These are phyloP conservation scores for Pogona vitticeps DNA, from an alignment of 2,113 vertebrate species.

Conservation along the genomic window DNA sequence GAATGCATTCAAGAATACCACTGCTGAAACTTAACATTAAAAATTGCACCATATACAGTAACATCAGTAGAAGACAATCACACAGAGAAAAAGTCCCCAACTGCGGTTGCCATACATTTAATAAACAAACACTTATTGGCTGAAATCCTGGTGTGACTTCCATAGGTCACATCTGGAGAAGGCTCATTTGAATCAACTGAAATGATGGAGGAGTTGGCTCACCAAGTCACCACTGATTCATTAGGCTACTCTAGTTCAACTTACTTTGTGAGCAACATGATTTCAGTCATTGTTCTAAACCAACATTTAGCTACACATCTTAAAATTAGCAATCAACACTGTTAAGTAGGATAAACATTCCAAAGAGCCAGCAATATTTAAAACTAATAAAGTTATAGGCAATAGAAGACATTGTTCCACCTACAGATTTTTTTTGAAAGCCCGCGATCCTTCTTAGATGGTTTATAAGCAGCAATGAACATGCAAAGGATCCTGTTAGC, in stretches of 20 bases:
- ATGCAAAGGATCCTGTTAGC: background rate
- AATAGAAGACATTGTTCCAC: background rate
- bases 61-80: background rate
- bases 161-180: no score
- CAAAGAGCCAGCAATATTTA: background rate
- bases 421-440: background rate
- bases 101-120: background rate
- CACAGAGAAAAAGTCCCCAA: background rate
- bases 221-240: no score
- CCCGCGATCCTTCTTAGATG: background rate
- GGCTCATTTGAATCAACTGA: no score
- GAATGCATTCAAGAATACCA: background rate
- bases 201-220: no score
- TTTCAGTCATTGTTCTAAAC: background rate
- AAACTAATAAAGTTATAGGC: background rate
- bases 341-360: background rate
- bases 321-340: background rate
- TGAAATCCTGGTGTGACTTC: no score
- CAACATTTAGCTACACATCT: background rate
- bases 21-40: no score
- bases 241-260: no score
- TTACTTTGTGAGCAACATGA: no score
- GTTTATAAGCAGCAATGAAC: background rate
- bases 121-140: no score
- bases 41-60: no score